Conservation (phyloP, 2,113 vertebrate genomes). For the Peromyscus californicus region DNA sequence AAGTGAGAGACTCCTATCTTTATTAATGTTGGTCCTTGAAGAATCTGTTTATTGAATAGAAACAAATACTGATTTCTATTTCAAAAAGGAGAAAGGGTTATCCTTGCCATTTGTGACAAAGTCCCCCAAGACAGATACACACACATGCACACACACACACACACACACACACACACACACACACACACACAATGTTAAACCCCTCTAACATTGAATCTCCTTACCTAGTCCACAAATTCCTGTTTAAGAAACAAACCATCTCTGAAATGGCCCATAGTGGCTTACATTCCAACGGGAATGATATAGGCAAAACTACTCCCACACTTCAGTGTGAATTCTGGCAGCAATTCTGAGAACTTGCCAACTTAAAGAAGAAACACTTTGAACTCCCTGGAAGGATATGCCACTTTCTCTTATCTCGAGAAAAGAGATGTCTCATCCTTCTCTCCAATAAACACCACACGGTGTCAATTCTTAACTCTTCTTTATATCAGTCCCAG, state of each 20-base stretch:
- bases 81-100: constrained; percentile 23
- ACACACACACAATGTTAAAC: background rate
- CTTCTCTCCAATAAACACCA: background rate
- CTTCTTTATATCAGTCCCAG: background rate
- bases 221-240: background rate
- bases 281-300: background rate
- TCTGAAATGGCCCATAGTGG: background rate
- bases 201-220: background rate
- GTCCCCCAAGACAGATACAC: background rate
- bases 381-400: background rate
- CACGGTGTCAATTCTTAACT: background rate
- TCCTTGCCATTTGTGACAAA: constrained; percentile 14
- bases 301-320: background rate
- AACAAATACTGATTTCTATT: constrained; percentile 59
- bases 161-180: background rate
- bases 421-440: background rate
- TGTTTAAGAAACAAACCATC: background rate
- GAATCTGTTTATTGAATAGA: constrained; percentile 46
- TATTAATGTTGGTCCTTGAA: constrained; percentile 70
- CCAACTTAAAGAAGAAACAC: background rate
- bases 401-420: background rate
- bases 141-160: background rate
- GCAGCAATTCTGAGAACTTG: background rate
- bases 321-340: background rate
- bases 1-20: constrained; percentile 54